Base-by-base conservation (phyloP, 2,797 vertebrate genomes). In the Lagocephalus sceleratus region DNA sequence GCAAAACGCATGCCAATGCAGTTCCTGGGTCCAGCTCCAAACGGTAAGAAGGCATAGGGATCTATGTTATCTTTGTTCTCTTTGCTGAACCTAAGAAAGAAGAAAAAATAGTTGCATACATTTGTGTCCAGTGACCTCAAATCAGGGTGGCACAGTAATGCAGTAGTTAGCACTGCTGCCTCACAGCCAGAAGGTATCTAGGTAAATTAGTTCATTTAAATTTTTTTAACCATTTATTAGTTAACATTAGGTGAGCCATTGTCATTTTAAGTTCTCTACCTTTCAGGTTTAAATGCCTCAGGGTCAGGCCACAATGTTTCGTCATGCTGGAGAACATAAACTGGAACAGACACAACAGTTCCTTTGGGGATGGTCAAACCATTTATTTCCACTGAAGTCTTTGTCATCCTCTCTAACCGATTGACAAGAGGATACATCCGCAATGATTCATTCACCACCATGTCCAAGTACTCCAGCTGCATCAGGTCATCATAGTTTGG, bases 1-100 rank as follows among this genome's bases (percentile, higher is more conserved):
- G 91, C 93, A 70, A 93, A 95, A 41, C 91, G 76, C 93, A 94
- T 93, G 57, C 92, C 93, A 0, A 95, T 76, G 67, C 94, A 94
- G 78, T 95, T 96, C 50, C 92, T 90, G 52, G 95, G 94, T 0
- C 94, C 94, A 0, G 79, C 74, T 60, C 94, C 93, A 42, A 97
- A 96, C n/a, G 94, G 93, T 48, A 94, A 61, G 57, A 87, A 95
- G 0, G 60, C 22, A 10, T 92, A 94, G 0, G 88, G 93, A 46
- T 92, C 85, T 0, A 91, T 68, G 49, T 50, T 45, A 1, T 87
- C 82, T 48, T 85, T 92, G 75, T 92, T 93, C n/a, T 91, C 89
- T 66, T 93, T 93, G 54, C 86, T 91, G 81, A 96, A 96, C 66
- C 90, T 89, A 57, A 16, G 8, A 15, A 7, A 40, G n/a, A 3